Percentiles rank a stretch among this genome's conserved stretches.
phyloP scores from a whole-genome alignment of 2,113 vertebrate genomes.

The Psittacula cyanocephala region DNA sequence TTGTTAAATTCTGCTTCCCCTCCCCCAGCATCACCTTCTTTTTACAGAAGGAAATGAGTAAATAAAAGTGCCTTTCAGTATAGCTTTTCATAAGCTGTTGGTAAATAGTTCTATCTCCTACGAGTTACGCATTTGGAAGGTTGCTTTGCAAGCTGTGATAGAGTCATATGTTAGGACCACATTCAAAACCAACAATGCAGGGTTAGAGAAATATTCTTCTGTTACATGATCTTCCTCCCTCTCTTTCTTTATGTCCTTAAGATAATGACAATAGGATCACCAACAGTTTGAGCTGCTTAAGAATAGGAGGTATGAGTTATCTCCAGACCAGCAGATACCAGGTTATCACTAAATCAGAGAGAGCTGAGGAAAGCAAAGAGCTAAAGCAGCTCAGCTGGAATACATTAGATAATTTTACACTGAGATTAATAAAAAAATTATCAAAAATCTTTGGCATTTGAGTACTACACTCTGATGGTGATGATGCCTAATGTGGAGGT shows the following conservation, averaged over 20 bases:
- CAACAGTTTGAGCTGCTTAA: neutral
- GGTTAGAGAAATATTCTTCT: neutral
- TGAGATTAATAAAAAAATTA: neutral
- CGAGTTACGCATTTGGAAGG: neutral
- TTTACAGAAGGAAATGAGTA: neutral
- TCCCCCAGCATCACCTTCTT: neutral
- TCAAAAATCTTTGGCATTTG: neutral
- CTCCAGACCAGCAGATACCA: neutral
- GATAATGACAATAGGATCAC: neutral
- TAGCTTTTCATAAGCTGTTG: neutral
- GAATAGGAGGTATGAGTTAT: neutral
- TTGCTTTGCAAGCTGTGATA: neutral
- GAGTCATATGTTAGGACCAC: neutral
- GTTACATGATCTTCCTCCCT: neutral
- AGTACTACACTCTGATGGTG: neutral
- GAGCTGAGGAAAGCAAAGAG: neutral
- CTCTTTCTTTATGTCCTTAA: neutral
- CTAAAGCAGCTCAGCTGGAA: neutral
- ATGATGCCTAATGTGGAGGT: neutral
- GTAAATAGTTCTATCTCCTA: neutral
- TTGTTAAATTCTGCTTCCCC: neutral
- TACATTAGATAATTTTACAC: neutral
- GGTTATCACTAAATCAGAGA: neutral
- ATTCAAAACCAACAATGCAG: neutral
- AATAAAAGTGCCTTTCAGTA: neutral